Evolutionary conservation across 2,113 vertebrate species (phyloP).

Genomic region (Pongo pygmaeus): DNA sequence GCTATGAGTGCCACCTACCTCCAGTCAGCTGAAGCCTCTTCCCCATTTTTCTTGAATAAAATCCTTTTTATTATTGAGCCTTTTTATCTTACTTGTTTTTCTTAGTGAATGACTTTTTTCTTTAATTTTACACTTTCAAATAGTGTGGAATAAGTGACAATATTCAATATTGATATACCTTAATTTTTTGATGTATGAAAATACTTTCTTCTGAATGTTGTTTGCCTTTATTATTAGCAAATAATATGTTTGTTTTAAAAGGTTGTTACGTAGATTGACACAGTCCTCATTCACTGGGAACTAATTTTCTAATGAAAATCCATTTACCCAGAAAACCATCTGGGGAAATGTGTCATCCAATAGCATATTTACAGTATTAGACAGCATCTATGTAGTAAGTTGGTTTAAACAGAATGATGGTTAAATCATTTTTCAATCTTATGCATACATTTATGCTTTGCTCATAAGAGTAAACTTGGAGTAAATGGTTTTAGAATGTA

Average conservation of each 20-base stretch:
- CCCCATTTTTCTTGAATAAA: not conserved
- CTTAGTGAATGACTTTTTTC: not conserved
- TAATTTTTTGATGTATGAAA: not conserved
- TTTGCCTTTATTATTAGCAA: not conserved
- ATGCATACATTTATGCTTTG: not conserved
- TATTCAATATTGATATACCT: not conserved
- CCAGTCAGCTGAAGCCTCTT: not conserved
- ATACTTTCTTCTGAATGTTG: not conserved
- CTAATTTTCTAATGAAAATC: not conserved
- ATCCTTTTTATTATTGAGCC: not conserved
- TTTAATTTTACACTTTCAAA: constrained; percentile 2
- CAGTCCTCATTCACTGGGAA: not conserved
- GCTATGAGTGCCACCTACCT: not conserved
- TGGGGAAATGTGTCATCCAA: constrained; percentile 1
- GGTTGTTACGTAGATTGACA: not conserved
- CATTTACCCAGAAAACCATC: not conserved
- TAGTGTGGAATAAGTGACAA: not conserved
- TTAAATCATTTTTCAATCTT: not conserved
- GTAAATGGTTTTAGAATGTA: not conserved
- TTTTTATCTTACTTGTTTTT: not conserved
- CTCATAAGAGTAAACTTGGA: not conserved
- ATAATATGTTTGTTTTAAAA: not conserved
- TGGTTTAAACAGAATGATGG: not conserved
- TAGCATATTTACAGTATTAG: not conserved
- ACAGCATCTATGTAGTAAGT: not conserved